Base-by-base conservation (phyloP, 1,140 invertebrate species). In the Brachionus paranguensis region DNA sequence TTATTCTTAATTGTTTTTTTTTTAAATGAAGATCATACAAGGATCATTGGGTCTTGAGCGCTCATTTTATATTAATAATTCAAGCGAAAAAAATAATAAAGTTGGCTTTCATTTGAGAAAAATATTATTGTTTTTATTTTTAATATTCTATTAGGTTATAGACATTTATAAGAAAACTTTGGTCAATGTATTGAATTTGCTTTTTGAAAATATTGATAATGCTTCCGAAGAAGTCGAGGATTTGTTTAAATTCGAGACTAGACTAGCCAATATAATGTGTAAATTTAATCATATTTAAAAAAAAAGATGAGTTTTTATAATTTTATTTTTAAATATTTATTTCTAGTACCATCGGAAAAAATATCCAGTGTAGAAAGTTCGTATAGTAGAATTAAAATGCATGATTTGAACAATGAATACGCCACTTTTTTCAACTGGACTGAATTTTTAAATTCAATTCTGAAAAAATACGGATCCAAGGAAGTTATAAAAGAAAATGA, bases 161-260 rank as follows among this genome's bases (percentile, higher is more conserved):
- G 78, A 81, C 4, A 81, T 68, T 65, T 81, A 81, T 29, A 81
- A 81, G 53, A 81, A 81, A 68, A 43, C 78, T 24, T 17, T 81
- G 12, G 29, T 27, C 2, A 81, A 64, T 43, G 78, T 81, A 1
- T 17, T 81, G 14, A 47, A 60, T 64, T 68, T 64, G 33, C 41
- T 81, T 29, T 81, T 64, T 47, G 78, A 47, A 10, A 60, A 60
- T 12, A 3, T 81, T 20, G 41, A 83, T 70, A 41, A 83, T 24
- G 17, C 68, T 10, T 37, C 20, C 10, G 2, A 83, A 50, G 14
- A 20, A 24, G 47, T 83, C 24, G 60, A 83, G 14, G 27, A 83
- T 29, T 68, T 83, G 10, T 50, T 70, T 55, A 29, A 83, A 55
- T 83, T 83, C 20, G 81, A 83, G 37, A 83, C 37, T 1, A 60